A percentile compares a stretch with the other conserved stretches of the same genome.
Evolutionary conservation across 1,140 invertebrate species (phyloP).

Genomic region (Orussus abietinus): DNA sequence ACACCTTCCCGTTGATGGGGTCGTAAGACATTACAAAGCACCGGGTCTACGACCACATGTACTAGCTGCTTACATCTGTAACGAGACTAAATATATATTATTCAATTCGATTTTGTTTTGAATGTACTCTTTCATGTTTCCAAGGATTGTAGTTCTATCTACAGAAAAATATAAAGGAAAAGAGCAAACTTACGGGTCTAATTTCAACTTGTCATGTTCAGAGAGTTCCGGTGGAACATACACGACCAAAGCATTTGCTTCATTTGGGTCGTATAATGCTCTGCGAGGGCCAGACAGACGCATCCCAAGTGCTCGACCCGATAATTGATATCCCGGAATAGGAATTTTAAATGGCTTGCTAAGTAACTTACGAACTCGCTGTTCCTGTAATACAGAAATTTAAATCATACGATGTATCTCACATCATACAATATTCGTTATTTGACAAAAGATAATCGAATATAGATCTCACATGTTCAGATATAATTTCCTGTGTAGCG

Average conservation of each 20-base stretch:
- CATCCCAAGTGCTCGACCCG: slow-evolving; percentile 72
- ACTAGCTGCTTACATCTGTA: slow-evolving; percentile 40
- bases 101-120: not conserved
- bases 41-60: slow-evolving; percentile 75
- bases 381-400: slow-evolving; percentile 58
- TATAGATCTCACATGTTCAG: slow-evolving; percentile 46
- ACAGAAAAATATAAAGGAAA: slow-evolving; percentile 10
- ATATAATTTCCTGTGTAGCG: slow-evolving; percentile 36
- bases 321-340: slow-evolving; percentile 82
- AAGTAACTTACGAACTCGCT: slow-evolving; percentile 75
- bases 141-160: not conserved
- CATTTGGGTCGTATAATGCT: slow-evolving; percentile 89
- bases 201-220: slow-evolving; percentile 81
- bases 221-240: slow-evolving; percentile 79
- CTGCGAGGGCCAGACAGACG: slow-evolving; percentile 64
- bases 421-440: slow-evolving; percentile 8
- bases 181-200: slow-evolving; percentile 55
- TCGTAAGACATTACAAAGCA: slow-evolving; percentile 82
- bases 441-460: slow-evolving; percentile 7
- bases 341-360: slow-evolving; percentile 93
- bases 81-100: slow-evolving; percentile 15
- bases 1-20: slow-evolving; percentile 99
- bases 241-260: slow-evolving; percentile 88
- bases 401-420: slow-evolving; percentile 4
- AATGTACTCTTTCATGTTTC: slow-evolving; percentile 2